phyloP scores from a whole-genome alignment of 1,140 invertebrate genomes.

The Drosophila azteca region DNA sequence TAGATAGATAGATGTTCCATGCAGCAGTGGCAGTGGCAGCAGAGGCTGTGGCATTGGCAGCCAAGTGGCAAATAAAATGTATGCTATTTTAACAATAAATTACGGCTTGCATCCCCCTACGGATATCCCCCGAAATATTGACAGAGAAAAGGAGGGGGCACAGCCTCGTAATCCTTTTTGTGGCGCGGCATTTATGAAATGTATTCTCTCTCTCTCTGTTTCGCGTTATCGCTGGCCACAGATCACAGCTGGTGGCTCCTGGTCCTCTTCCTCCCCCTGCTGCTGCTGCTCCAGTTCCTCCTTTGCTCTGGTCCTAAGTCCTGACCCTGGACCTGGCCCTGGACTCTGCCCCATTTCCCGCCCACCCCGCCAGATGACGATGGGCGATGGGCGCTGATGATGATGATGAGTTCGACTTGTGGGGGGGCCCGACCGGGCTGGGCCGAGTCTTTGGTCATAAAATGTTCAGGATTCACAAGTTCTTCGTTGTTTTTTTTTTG shows the following conservation, averaged over 20 bases:
- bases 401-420: slow-evolving; percentile 75
- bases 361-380: neutral
- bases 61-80: too few species aligned
- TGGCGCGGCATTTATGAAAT: slow-evolving; percentile 76
- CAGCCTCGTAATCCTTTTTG: slow-evolving; percentile 72
- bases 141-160: slow-evolving; percentile 5
- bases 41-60: too few species aligned
- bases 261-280: slow-evolving; percentile 4
- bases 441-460: too few species aligned
- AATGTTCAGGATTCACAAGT: slow-evolving; percentile 9
- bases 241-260: slow-evolving; percentile 58
- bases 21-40: too few species aligned
- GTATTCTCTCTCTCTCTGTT: slow-evolving; percentile 38
- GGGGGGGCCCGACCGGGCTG: neutral
- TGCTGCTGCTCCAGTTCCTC: slow-evolving; percentile 5
- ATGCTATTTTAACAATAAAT: too few species aligned
- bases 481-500: neutral
- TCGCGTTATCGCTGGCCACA: slow-evolving; percentile 63
- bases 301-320: slow-evolving; percentile 21
- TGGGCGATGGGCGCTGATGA: slow-evolving; percentile 33
- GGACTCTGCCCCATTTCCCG: slow-evolving; percentile 14
- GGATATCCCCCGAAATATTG: too few species aligned
- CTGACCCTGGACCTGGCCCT: slow-evolving; percentile 20
- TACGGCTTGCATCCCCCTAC: too few species aligned
- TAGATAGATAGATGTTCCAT: too few species aligned